Evolutionary conservation across 1,140 invertebrate genomes (phyloP).

Genomic region (Diorhabda sublineata): DNA sequence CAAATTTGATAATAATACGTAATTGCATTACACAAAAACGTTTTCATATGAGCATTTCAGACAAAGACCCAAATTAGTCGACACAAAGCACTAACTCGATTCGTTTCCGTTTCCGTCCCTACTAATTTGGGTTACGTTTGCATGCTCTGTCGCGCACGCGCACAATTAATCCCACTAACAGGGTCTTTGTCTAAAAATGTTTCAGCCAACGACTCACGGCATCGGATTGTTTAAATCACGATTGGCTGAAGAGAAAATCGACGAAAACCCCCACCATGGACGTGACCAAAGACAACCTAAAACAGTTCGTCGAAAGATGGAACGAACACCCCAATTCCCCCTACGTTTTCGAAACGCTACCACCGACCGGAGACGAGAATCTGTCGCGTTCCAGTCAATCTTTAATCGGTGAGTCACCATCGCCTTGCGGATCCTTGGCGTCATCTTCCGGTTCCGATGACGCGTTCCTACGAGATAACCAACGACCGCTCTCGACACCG

Average conservation of each 20-base stretch:
- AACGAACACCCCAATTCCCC: slow-evolving; percentile 80
- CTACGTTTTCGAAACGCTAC: slow-evolving; percentile 62
- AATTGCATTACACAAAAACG: not conserved
- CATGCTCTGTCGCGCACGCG: slow-evolving; percentile 24
- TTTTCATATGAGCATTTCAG: slow-evolving; percentile 22
- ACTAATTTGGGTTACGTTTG: slow-evolving; percentile 38
- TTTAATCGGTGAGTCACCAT: slow-evolving; percentile 65
- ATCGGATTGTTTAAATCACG: slow-evolving; percentile 67
- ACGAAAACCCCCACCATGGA: slow-evolving; percentile 58
- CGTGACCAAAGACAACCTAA: slow-evolving; percentile 79
- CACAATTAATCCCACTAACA: slow-evolving; percentile 33
- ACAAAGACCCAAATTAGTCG: slow-evolving; percentile 47
- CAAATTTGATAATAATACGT: too few species aligned
- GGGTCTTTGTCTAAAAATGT: slow-evolving; percentile 48
- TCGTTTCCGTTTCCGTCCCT: slow-evolving; percentile 6
- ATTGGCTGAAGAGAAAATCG: slow-evolving; percentile 60
- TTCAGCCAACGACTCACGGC: slow-evolving; percentile 70
- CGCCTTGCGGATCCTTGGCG: slow-evolving; percentile 66
- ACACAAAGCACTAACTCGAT: slow-evolving; percentile 10
- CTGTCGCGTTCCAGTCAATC: slow-evolving; percentile 50
- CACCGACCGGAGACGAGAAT: slow-evolving; percentile 25
- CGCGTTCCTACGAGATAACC: slow-evolving; percentile 23
- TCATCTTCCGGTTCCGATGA: slow-evolving; percentile 50
- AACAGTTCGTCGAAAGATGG: slow-evolving; percentile 82
- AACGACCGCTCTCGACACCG: slow-evolving; percentile 19